A percentile compares a stretch with the other conserved stretches of the same genome.
phyloP scores from a whole-genome alignment of 2,797 vertebrate species.

The Poecilia picta region DNA sequence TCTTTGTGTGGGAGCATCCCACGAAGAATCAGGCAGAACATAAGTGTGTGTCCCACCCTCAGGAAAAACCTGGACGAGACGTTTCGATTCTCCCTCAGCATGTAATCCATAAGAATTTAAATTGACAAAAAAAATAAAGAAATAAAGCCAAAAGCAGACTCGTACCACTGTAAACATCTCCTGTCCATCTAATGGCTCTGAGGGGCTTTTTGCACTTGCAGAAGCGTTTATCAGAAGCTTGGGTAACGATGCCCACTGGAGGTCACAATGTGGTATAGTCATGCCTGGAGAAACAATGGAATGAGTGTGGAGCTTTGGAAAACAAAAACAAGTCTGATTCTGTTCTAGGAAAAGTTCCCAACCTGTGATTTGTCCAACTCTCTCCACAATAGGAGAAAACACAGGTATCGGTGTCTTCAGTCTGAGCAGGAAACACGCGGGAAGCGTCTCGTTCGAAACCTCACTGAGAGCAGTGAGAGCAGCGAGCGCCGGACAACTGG shows the following conservation, averaged over 20 bases:
- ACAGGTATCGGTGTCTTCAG: constrained; percentile 80
- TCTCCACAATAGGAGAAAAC: constrained; percentile 68
- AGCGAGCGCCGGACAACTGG: constrained; percentile 74
- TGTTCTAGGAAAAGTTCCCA: background rate
- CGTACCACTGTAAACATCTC: constrained; percentile 71
- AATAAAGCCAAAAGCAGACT: constrained; percentile 2
- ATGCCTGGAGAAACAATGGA: constrained; percentile 50
- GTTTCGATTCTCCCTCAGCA: rapidly evolving
- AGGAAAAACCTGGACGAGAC: constrained; percentile 75
- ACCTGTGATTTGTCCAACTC: constrained; percentile 83
- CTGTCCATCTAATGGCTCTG: constrained; percentile 32
- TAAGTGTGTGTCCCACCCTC: constrained; percentile 78
- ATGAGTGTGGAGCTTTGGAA: background rate
- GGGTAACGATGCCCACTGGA: constrained; percentile 79
- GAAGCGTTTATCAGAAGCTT: constrained; percentile 61
- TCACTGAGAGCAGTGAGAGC: constrained; percentile 66
- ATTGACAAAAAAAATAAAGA: background rate
- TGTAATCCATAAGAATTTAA: background rate
- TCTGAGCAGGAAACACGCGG: constrained; percentile 83
- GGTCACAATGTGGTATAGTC: constrained; percentile 65
- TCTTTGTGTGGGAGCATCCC: constrained; percentile 49
- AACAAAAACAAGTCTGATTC: background rate
- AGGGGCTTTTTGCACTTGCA: constrained; percentile 3
- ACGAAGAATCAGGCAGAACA: constrained; percentile 69
- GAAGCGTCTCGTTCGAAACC: constrained; percentile 66